Percentiles rank a stretch among this genome's conserved stretches.
phyloP scores from a whole-genome alignment of 2,797 vertebrate genomes.

The Malurus leucopterus region DNA sequence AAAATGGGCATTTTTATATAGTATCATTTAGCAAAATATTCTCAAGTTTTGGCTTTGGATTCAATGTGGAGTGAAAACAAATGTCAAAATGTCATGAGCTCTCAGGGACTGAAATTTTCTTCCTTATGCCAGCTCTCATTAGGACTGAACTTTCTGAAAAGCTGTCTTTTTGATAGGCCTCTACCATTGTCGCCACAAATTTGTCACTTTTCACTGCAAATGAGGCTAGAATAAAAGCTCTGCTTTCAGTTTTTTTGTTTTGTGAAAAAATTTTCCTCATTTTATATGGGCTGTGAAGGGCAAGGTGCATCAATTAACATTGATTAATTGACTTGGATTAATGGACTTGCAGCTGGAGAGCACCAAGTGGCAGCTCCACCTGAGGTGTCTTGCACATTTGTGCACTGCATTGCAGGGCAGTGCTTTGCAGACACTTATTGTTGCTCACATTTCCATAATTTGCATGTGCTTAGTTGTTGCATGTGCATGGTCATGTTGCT shows the following conservation, averaged over 20 bases:
- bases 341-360: not conserved
- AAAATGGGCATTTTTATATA: not conserved
- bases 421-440: rapidly evolving
- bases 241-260: not conserved
- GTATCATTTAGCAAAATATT: slow-evolving; percentile 1
- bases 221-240: not conserved
- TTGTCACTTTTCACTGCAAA: not conserved
- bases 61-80: slow-evolving; percentile 18
- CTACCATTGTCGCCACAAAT: not conserved
- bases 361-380: not conserved
- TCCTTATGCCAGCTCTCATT: slow-evolving; percentile 2
- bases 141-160: slow-evolving; percentile 12
- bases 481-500: rapidly evolving
- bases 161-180: not conserved
- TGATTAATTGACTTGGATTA: not conserved
- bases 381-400: rapidly evolving
- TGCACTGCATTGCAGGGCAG: rapidly evolving
- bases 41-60: not conserved
- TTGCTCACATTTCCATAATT: not conserved
- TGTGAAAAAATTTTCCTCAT: not conserved
- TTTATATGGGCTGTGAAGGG: not conserved
- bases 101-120: slow-evolving; percentile 4
- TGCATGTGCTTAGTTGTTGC: not conserved
- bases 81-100: slow-evolving; percentile 38
- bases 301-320: not conserved